Evolutionary conservation across 2,888 invertebrate genomes (phyloP), one percentile per base, ranked within the genome.

Genomic region (Leptinotarsa peninsularis): DNA sequence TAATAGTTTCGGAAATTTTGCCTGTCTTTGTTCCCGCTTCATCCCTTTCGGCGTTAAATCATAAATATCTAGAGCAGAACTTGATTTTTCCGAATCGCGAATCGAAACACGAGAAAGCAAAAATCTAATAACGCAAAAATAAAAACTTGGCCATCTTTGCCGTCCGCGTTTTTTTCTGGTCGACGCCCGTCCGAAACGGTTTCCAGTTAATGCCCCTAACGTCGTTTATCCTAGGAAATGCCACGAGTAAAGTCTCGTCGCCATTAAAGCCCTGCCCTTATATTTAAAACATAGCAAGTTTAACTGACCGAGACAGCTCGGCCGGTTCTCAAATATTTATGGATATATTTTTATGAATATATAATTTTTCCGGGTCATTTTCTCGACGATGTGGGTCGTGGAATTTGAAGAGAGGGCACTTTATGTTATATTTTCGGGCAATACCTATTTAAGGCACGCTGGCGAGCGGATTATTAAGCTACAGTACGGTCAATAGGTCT

Each of bases 221-320:
- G 70, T 43, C 72, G 73, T 73, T 76, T 73, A 69, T 74, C 63
- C 63, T 68, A 76, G 76, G 71, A 71, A 76, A 76, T 76, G 76
- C 76, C 76, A 76, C 56, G 73, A 66, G 63, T 67, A 63, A 50
- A 71, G 76, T 73, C 76, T 70, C 66, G 60, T 67, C 67, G 73
- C 76, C 71, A 73, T 73, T 73, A 73, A 71, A 54, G 79, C 73
- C 77, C 79, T 76, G 74, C 79, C 77, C 79, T 79, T 79, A 77
- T 77, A 77, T 79, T 79, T 76, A 75, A 77, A 79, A 79, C 79
- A 76, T 75, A 74, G 76, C 78, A 76, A 76, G 78, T 76, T 77
- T 74, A 77, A 78, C 80, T 80, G 80, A 80, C 79, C 80, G 80
- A 74, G 79, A 80, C 80, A 80, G 79, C 75, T 77, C 69, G 70